Base-by-base conservation (phyloP, 2,797 vertebrate genomes). In the Leucoraja ocellata region DNA sequence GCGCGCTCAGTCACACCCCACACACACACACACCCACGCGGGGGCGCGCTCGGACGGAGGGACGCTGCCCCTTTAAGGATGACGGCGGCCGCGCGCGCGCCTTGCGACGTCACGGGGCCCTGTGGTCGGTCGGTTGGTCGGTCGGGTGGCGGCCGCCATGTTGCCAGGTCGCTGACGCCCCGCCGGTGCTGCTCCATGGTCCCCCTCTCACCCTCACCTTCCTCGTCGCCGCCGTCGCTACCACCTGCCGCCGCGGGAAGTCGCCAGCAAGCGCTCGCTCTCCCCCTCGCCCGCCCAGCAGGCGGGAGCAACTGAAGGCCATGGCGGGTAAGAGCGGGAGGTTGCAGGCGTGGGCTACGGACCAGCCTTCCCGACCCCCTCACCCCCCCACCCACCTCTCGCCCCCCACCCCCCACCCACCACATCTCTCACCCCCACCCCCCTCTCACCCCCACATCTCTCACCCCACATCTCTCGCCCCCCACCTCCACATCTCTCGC, bases 321-420 rank as follows among this genome's bases (percentile, higher is more conserved):
- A 91, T 91, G 90, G 90, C 90, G 90, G 90, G 90, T 91, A 74
- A 91, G 90, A 14, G 36, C 21, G 32, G 39, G 39, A 46, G 39
- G 39, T 2, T 46, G 39, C 39, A 46, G 2, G 39, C 39, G 39
- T 46, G 39, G 39, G 39, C 39, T 46, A 1, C 39, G 39, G 39
- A 1, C 39, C 39, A 46, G 39, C 39, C 39, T 46, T 46, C 39
- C 2, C 39, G 39, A 46, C 39, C 1, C 4, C 46, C 46, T 4
- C 46, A 46, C 46, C 46, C 46, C 32, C 32, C 32, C 32, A 32
- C 32, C 32, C 32, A 32, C 32, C 32, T 32, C 32, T 32, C 32
- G 0, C 32, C 32, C 32, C 32, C n/a, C n/a, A n/a, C n/a, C n/a
- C n/a, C n/a, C n/a, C n/a, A n/a, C n/a, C n/a, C n/a, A n/a, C n/a